Base-by-base conservation (phyloP, 2,797 vertebrate species). In the Eospalax fontanierii region DNA sequence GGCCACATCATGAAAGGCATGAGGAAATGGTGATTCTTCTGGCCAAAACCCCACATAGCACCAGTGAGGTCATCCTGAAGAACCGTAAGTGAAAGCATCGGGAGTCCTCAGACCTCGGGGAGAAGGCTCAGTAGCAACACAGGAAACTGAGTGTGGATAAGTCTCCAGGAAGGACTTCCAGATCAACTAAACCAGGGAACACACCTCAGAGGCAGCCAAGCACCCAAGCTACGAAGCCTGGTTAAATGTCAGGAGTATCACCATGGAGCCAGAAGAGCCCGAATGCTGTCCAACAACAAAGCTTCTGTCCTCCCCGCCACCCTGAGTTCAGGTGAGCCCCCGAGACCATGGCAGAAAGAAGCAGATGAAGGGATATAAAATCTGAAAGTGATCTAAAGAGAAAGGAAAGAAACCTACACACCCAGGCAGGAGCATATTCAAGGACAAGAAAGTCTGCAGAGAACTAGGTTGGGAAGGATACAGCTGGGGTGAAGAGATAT, bases 141-240 rank as follows among this genome's bases (percentile, higher is more conserved):
- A 80, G 28, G 38, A 93, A 89, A 79, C 1, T 9, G 66, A 96
- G 84, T 57, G 50, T 24, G 50, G 6, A 2, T 30, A 35, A 91
- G 43, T 94, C 30, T 74, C 26, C 11, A 65, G 50, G 35, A 89
- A 87, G 57, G 16, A 91, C 30, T 18, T 68, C n/a, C 61, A 90
- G 35, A 54, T 7, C 46, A 10, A 28, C 5, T 57, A 35, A 87
- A 38, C 6, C 87, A 94, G 54, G 89, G n/a, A 87, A 87, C 1
- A 59, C 28, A 80, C 18, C 80, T 61, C 63, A 84, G 40, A 91
- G 30, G 59, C 12, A 87, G 54, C 76, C 33, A 94, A 92, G 63
- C 16, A 35, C 4, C 11, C 35, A 5, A 85, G 65, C 11, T 9
- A 35, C n/a, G 14, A 33, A 26, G 11, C 33, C 81, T 33, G 38